These are phyloP conservation scores for Forpus xanthops DNA, from an alignment of 2,797 vertebrate species.

Conservation along the genomic window DNA sequence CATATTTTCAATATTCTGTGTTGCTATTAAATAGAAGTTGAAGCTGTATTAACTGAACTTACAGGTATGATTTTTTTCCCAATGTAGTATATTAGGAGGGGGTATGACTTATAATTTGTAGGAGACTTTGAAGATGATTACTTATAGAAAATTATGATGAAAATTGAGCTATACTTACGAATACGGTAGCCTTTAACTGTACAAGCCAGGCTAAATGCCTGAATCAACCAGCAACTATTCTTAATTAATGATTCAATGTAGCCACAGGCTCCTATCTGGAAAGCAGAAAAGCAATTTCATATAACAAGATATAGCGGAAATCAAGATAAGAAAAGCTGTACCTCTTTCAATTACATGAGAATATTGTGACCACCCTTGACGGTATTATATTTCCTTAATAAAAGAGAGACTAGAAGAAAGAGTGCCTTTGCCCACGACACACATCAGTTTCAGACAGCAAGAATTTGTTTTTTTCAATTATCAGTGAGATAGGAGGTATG, in stretches of 20 bases:
- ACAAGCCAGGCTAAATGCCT: conserved; percentile 92
- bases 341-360: not conserved
- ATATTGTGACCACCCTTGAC: not conserved
- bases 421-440: not conserved
- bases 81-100: not conserved
- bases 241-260: conserved; percentile 85
- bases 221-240: conserved; percentile 93
- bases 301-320: not conserved
- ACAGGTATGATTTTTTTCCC: not conserved
- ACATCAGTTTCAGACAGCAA: not conserved
- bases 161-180: conserved; percentile 76
- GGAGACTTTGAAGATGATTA: not conserved
- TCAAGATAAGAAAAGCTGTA: not conserved
- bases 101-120: not conserved
- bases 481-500: not conserved
- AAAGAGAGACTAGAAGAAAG: not conserved
- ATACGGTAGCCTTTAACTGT: conserved; percentile 92
- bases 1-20: not conserved
- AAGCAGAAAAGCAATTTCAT: conserved; percentile 18
- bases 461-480: not conserved
- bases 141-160: not conserved
- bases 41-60: not conserved
- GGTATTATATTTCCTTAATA: not conserved
- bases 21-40: not conserved
- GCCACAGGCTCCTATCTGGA: conserved; percentile 94